phyloP scores from a whole-genome alignment of 2,113 vertebrate species.

The Crotophaga sulcirostris region DNA sequence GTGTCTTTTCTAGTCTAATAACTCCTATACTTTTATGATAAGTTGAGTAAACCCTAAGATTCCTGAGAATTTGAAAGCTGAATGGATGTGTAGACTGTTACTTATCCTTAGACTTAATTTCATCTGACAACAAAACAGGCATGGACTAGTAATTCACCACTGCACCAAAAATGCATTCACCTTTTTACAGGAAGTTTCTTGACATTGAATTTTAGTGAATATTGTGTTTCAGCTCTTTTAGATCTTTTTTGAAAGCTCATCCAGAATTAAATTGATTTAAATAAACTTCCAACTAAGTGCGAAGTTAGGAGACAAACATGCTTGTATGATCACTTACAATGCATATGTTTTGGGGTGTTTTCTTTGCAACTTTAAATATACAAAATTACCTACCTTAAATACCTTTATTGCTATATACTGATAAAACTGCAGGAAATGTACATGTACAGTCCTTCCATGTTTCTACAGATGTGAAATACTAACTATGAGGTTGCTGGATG shows the following conservation, averaged over 20 bases:
- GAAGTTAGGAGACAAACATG: background rate
- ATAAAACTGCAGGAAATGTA: background rate
- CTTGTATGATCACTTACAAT: background rate
- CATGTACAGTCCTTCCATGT: background rate
- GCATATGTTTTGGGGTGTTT: background rate
- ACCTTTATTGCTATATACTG: background rate
- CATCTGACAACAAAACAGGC: background rate
- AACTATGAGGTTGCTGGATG: background rate
- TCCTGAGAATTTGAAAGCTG: background rate
- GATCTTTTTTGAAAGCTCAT: background rate
- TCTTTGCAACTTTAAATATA: background rate
- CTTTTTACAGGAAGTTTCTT: background rate
- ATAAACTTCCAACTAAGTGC: background rate
- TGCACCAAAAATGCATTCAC: background rate
- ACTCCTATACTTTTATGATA: background rate
- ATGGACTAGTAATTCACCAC: background rate
- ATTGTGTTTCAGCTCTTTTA: background rate
- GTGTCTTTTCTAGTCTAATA: background rate
- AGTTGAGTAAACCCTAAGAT: background rate
- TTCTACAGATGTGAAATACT: background rate
- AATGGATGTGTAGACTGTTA: background rate
- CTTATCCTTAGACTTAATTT: background rate
- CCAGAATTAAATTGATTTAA: background rate
- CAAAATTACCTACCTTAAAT: background rate
- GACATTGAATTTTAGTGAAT: background rate